Evolutionary conservation across 2,113 vertebrate species (phyloP), one percentile per base, ranked within the genome.

Genomic region (Aphyosemion australe): DNA sequence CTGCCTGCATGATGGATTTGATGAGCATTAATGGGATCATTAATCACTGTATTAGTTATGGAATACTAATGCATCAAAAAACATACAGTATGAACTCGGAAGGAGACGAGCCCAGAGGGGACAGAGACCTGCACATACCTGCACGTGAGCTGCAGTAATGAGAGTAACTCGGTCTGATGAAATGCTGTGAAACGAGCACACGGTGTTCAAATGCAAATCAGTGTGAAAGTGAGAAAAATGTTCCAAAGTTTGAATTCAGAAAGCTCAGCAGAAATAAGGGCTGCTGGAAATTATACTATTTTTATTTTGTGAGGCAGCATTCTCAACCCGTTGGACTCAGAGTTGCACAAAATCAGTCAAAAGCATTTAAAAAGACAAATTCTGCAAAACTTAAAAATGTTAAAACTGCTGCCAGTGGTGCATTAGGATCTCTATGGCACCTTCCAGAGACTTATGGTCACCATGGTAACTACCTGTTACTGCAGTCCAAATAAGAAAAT

Each of bases 91-190:
- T 42, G 68, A 12, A 50, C 48, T 21, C 50, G 50, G 41, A 0
- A 39, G 15, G 52, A 58, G 54, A 16, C 50, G 2, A 16, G 60
- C 12, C 69, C 60, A 12, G 43, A 5, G 15, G 54, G 46, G 18
- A 11, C 19, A 41, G 31, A 19, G 34, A 58, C 14, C n/a, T 39
- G 31, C 50, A 12, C 53, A 45, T 14, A 37, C 8, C 37, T 47
- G 14, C 34, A 8, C 45, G n/a, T 56, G 74, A 66, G 53, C 65
- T 10, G 69, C 69, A 53, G 34, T 32, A 8, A 53, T 43, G 34
- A 61, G 61, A 65, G 32, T 39, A 37, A 26, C 46, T 59, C 16
- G 59, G 47, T 59, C 81, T 79, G 81, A 83, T 57, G 81, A 70
- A 80, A 83, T 11, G 43, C 26, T 14, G 57, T 52, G 81, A 79